Evolutionary conservation across 2,797 vertebrate genomes (phyloP).

Genomic region (Oceanodroma leucorhoa): DNA sequence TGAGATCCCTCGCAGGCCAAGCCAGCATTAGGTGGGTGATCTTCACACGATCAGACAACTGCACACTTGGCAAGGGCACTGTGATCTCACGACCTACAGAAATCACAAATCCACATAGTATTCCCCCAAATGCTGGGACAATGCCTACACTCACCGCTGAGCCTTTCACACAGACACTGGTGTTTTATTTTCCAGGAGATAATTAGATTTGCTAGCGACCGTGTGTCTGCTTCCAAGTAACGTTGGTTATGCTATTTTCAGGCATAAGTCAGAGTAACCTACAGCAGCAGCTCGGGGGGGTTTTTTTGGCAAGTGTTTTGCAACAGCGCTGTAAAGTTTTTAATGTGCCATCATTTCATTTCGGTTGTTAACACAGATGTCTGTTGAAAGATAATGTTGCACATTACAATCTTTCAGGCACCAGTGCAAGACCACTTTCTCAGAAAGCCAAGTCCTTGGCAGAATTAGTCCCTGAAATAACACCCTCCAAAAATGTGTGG

Average conservation of each 20-base stretch:
- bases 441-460: neutral
- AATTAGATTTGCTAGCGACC: constrained; percentile 30
- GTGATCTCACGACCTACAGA: neutral
- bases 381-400: constrained; percentile 54
- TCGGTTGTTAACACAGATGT: constrained; percentile 59
- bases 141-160: neutral
- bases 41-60: constrained; percentile 5
- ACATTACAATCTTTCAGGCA: constrained; percentile 16
- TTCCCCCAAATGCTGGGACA: neutral
- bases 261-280: constrained; percentile 28
- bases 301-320: constrained; percentile 47
- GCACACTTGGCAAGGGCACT: neutral
- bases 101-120: neutral
- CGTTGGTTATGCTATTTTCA: neutral
- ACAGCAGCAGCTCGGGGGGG: constrained; percentile 8
- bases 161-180: neutral
- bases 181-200: constrained; percentile 34
- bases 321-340: constrained; percentile 48
- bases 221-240: neutral
- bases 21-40: neutral
- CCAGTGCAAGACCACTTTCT: constrained; percentile 16
- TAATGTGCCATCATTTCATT: constrained; percentile 51
- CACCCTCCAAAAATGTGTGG: constrained; percentile 12
- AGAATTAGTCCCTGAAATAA: neutral
- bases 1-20: neutral